Evolutionary conservation across 2,113 vertebrate genomes (phyloP), one percentile per base, ranked within the genome.

Genomic region (Neomonachus schauinslandi): DNA sequence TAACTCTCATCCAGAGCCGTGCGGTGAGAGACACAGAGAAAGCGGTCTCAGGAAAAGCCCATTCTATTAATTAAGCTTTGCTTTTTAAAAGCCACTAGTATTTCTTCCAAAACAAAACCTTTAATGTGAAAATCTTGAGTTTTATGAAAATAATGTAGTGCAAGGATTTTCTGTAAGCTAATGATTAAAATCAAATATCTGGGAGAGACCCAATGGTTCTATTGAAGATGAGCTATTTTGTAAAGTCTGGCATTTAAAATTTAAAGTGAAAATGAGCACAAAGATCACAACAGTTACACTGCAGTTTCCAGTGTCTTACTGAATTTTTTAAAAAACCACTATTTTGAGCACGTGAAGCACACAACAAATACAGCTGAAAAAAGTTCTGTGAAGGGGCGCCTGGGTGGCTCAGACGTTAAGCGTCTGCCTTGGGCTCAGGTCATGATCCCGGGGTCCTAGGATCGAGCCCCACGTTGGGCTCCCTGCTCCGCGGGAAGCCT

Each of bases 11-110:
- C 33, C 8, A 0, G 16, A 39, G n/a, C 69, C 8, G 69, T 9
- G 2, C 4, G 9, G 16, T 3, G n/a, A 21, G 19, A 4, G 9
- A 9, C n/a, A n/a, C 18, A 2, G 18, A 4, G 16, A 6, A 5
- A 21, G 8, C 19, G 2, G 19, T 10, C n/a, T 71, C 69, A 21
- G 19, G 4, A 69, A 36, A 21, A 71, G 69, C 69, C 39, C 4
- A 21, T 19, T 36, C 69, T 71, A 3, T 36, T 71, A 4, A 22
- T 19, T 21, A 21, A 42, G 24, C 72, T 76, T 46, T 6, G 33
- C 69, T 71, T 71, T 28, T 42, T 15, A 76, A 76, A 76, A 76
- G 6, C 72, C 24, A 0, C 26, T 46, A 76, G 39, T 46, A 14
- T 74, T 42, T 46, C 13, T 15, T 72, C 69, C 36, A 72, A 72